Conservation (phyloP, 2,888 invertebrate species). For the Coelogynopora nodosa region DNA sequence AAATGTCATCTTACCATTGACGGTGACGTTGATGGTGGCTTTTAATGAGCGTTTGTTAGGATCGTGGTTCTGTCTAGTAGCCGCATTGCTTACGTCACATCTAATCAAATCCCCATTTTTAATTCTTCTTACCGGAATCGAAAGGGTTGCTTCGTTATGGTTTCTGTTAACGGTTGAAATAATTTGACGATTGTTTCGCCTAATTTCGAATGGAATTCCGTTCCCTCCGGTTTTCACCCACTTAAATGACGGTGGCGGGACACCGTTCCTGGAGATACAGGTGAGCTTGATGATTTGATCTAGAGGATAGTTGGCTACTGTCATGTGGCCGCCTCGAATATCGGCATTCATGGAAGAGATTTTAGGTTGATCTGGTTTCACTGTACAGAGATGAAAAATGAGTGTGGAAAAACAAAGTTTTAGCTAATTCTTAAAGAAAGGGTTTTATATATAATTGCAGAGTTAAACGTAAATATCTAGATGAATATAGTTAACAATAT, state of each 20-base stretch:
- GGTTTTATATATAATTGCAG: too few species aligned
- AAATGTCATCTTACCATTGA: not conserved
- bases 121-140: not conserved
- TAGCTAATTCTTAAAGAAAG: too few species aligned
- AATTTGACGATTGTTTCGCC: not conserved
- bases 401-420: too few species aligned
- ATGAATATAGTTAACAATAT: too few species aligned
- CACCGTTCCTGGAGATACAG: not conserved
- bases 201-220: not conserved
- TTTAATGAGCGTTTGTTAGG: not conserved
- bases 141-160: not conserved
- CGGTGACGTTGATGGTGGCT: not conserved
- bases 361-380: not conserved
- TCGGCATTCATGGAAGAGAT: not conserved
- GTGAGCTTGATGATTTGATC: not conserved
- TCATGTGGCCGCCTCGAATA: not conserved
- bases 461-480: too few species aligned
- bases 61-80: not conserved
- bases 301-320: not conserved
- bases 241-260: not conserved
- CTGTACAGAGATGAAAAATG: too few species aligned
- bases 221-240: too few species aligned
- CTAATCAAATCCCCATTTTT: not conserved
- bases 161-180: not conserved
- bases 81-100: not conserved